A percentile compares a stretch with the other conserved stretches of the same genome.
Evolutionary conservation across 2,888 invertebrate species (phyloP).

Genomic region (Athrips mouffetella): DNA sequence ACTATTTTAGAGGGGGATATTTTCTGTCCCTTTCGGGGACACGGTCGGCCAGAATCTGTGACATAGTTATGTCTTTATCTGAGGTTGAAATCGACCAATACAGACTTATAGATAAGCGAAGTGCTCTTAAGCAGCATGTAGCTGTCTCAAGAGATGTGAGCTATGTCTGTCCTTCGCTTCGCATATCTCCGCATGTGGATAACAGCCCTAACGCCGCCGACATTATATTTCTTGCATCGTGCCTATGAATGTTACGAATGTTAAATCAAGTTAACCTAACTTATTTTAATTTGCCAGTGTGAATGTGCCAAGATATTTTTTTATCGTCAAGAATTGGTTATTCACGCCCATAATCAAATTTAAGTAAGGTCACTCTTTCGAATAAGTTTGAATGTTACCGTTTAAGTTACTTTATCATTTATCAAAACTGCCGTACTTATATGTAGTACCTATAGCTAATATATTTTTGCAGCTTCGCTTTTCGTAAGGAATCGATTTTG

Average conservation of each 20-base stretch:
- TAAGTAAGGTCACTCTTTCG: not conserved
- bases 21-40: too few species aligned
- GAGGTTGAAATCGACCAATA: too few species aligned
- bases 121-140: too few species aligned
- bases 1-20: too few species aligned
- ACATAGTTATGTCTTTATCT: too few species aligned
- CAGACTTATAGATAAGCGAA: too few species aligned
- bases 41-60: too few species aligned
- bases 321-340: not conserved
- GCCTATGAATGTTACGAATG: not conserved
- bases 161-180: too few species aligned
- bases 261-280: not conserved
- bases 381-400: not conserved
- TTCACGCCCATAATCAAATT: not conserved
- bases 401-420: constrained; percentile 17
- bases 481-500: constrained; percentile 10
- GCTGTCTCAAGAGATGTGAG: too few species aligned
- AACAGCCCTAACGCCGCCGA: too few species aligned
- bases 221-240: too few species aligned
- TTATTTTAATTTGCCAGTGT: not conserved
- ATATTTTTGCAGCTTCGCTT: constrained; percentile 10
- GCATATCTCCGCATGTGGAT: too few species aligned
- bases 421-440: constrained; percentile 38
- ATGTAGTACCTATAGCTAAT: constrained; percentile 22
- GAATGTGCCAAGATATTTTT: not conserved